Evolutionary conservation across 2,113 vertebrate genomes (phyloP).

Genomic region (Sorex araneus): DNA sequence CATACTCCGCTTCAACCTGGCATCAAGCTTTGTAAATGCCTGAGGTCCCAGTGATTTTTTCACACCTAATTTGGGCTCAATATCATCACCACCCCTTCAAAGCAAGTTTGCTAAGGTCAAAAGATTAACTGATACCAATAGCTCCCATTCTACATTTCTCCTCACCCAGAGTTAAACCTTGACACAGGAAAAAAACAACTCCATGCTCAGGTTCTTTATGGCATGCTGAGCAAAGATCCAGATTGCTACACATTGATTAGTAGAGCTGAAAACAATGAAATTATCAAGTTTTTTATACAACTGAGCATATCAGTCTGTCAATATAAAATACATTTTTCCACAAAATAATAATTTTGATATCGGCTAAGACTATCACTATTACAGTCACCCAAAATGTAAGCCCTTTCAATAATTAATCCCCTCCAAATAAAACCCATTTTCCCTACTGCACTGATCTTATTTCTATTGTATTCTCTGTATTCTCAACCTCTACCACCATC

Average conservation of each 20-base stretch:
- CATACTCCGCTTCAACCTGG: background rate
- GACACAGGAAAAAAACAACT: background rate
- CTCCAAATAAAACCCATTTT: background rate
- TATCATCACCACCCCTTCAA: background rate
- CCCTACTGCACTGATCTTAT: background rate
- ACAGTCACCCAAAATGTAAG: background rate
- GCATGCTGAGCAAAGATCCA: slow-evolving; percentile 21
- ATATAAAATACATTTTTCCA: background rate
- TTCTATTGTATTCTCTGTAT: background rate
- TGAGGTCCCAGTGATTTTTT: background rate
- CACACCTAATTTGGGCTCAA: background rate
- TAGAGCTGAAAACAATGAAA: background rate
- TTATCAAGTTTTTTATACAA: background rate
- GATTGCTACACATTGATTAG: background rate
- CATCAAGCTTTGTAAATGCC: background rate
- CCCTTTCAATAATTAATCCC: background rate
- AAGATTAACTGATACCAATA: background rate
- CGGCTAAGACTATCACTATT: background rate
- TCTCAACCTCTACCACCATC: background rate
- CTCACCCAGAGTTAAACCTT: background rate
- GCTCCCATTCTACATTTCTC: background rate
- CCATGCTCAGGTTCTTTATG: background rate
- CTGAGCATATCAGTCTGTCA: background rate
- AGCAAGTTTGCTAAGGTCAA: background rate
- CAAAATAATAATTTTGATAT: background rate